Evolutionary conservation across 2,888 invertebrate genomes (phyloP).

Genomic region (Rhodophaea formosa): DNA sequence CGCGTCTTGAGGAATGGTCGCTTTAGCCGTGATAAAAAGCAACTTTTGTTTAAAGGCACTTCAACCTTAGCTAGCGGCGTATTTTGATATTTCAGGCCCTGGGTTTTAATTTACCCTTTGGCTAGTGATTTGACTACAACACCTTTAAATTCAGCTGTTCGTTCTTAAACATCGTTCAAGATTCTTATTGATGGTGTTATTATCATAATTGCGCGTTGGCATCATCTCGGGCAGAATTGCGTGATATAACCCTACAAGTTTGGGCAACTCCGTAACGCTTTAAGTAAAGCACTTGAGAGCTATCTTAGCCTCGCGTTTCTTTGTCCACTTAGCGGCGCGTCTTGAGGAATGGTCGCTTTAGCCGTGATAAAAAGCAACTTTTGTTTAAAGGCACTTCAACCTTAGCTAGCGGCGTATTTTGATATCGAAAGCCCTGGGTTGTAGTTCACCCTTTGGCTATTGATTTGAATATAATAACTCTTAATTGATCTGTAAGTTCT

Average conservation of each 20-base stretch:
- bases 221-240: constrained; percentile 9
- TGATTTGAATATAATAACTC: no score
- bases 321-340: constrained; percentile 49
- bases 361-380: constrained; percentile 65
- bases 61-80: constrained; percentile 36
- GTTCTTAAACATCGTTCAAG: no score
- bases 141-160: no score
- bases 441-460: no score
- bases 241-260: constrained; percentile 35
- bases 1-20: constrained; percentile 49
- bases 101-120: no score
- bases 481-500: no score
- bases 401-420: no score
- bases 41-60: constrained; percentile 66
- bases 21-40: constrained; percentile 62
- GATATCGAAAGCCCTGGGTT: no score
- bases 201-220: no score
- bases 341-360: constrained; percentile 54
- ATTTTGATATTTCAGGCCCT: no score
- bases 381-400: constrained; percentile 62
- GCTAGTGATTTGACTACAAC: no score
- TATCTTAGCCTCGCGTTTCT: constrained; percentile 44
- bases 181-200: no score
- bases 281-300: constrained; percentile 45
- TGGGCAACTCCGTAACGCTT: constrained; percentile 38